phyloP scores from a whole-genome alignment of 1,140 invertebrate species.

The Megalonaias nervosa region DNA sequence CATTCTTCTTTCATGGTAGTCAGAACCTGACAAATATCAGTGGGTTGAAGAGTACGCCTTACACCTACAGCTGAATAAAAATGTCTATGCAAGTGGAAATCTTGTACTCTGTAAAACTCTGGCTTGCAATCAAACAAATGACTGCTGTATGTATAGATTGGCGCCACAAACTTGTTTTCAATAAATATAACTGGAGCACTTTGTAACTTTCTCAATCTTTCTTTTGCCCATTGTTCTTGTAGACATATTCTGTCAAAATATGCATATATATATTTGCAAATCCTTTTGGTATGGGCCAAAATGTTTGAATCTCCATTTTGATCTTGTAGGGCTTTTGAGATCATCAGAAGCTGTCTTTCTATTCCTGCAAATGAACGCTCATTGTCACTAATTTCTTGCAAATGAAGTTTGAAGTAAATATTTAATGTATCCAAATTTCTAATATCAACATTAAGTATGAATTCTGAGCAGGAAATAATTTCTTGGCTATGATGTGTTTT shows the following conservation, averaged over 20 bases:
- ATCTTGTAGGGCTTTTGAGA: too few species aligned
- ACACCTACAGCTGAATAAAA: too few species aligned
- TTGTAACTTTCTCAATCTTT: neutral
- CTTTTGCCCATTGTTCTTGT: neutral
- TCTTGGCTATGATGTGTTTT: neutral
- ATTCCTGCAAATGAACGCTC: neutral
- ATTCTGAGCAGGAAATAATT: neutral
- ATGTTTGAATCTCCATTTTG: neutral
- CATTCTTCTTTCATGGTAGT: neutral
- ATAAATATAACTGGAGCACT: constrained; percentile 5
- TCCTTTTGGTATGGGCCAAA: neutral
- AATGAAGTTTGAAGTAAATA: too few species aligned
- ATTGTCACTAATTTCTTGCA: too few species aligned
- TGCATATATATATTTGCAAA: constrained; percentile 9
- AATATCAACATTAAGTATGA: neutral
- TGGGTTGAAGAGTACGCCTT: neutral
- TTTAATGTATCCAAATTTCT: neutral
- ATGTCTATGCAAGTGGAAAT: neutral
- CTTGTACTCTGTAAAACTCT: constrained; percentile 8
- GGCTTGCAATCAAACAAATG: constrained; percentile 7
- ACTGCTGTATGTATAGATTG: neutral
- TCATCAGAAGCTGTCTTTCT: neutral
- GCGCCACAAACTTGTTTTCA: constrained; percentile 7
- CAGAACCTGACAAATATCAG: neutral
- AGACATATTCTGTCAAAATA: neutral